Evolutionary conservation across 2,888 invertebrate genomes (phyloP), one percentile per base, ranked within the genome.

Genomic region (Drosophila barbarae): DNA sequence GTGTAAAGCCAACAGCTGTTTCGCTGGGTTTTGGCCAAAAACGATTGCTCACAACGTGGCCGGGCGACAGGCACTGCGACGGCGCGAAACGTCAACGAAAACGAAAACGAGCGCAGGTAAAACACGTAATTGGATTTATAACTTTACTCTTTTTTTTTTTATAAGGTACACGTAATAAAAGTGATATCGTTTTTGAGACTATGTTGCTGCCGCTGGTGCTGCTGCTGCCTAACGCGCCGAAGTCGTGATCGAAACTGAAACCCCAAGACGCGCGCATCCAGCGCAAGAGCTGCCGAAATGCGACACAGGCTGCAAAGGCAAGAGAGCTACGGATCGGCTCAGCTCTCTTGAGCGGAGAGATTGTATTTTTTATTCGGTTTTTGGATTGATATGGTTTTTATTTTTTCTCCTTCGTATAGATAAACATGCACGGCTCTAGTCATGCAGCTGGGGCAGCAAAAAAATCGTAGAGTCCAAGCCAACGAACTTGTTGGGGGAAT

Each of bases 181-280:
- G 51, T 57, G 46, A 44, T 68, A 52, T 54, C 46, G 42, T 53
- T 49, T 39, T 23, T 42, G 55, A 61, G 38, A 28, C 15, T 67
- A 21, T 38, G 36, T 21, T 56, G 55, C 42, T 38, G 38, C 35
- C 49, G 35, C 21, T n/a, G 18, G 18, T 18, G 39, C 13, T 47
- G 60, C 54, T 73, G 76, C 76, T 80, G 76, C 81, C 74, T 65
- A 57, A 71, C 84, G 71, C 78, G 77, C 54, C 82, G 75, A 80
- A 77, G 80, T 67, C 72, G 55, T 84, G 85, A 87, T 80, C 78
- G 86, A 86, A 87, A 87, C 86, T 87, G 86, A 87, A 86, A 84
- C 76, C 76, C 67, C 69, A 51, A 71, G 30, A 56, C 42, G 58
- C 60, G 65, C 61, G 39, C 69, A 55, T 55, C 46, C 35, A 52